Percentiles rank a stretch among this genome's conserved stretches.
Evolutionary conservation across 2,888 invertebrate genomes (phyloP).

Genomic region (Thelaira solivaga): DNA sequence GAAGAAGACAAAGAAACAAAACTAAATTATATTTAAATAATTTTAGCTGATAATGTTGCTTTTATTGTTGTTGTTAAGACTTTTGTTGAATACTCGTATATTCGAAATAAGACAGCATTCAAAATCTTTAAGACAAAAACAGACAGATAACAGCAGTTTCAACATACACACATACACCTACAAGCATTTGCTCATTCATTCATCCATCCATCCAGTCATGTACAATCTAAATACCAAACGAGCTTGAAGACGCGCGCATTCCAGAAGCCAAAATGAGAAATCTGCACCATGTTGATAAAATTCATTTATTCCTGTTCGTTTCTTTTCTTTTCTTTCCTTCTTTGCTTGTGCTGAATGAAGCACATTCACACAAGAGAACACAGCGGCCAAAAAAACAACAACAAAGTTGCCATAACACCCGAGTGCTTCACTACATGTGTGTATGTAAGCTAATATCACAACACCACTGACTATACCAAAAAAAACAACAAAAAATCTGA

Average conservation of each 20-base stretch:
- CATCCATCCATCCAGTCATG: constrained; percentile 25
- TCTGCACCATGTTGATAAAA: constrained; percentile 72
- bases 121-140: constrained; percentile 61
- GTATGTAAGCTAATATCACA: not conserved
- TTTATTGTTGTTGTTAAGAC: constrained; percentile 32
- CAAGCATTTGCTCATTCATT: constrained; percentile 27
- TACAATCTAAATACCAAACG: constrained; percentile 57
- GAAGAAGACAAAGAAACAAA: constrained; percentile 4
- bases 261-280: constrained; percentile 75
- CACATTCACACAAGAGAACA: constrained; percentile 39
- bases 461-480: constrained; percentile 25
- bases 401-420: constrained; percentile 23
- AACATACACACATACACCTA: constrained; percentile 62
- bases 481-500: constrained; percentile 21
- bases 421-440: not conserved
- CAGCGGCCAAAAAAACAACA: constrained; percentile 11
- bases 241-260: constrained; percentile 69
- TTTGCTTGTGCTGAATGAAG: constrained; percentile 37
- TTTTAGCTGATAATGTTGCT: constrained; percentile 1
- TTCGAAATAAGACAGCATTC: constrained; percentile 59
- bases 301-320: constrained; percentile 61
- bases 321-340: no score
- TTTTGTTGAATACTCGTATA: constrained; percentile 46
- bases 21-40: constrained; percentile 17
- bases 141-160: constrained; percentile 57